Base-by-base conservation (phyloP, 2,888 invertebrate species). In the Odontomyia ornata region DNA sequence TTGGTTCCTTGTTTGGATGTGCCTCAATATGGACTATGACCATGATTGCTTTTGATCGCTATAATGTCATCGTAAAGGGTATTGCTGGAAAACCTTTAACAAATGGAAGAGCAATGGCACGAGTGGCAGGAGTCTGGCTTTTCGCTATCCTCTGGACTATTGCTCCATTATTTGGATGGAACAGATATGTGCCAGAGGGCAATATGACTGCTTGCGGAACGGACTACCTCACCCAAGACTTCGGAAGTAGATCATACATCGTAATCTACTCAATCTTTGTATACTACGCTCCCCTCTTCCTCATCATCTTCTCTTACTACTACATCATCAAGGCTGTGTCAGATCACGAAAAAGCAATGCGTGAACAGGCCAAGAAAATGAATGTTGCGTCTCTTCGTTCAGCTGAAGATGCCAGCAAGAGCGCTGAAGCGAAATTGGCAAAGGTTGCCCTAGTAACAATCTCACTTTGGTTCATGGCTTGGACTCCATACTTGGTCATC, bases 1-100 rank as follows among this genome's bases (percentile, higher is more conserved):
- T 91, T 75, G 97, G 97, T 46, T 97, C 79, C 2, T 84, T 90
- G 60, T 89, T 89, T 80, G 91, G 91, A n/a, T 87, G 90, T 73
- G 87, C 88, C 79, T 90, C 90, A 65, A 90, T 90, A 80, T 89
- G 89, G 88, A 88, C 89, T 0, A 88, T 90, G 88, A 88, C 88
- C 1, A 86, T 88, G 80, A 90, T 90, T 76, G 88, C 90, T 21
- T 82, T 88, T 43, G 90, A 90, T 83, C 86, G 90, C 46, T 90
- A 90, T 83, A 89, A 89, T 80, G 90, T 90, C 71, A 90, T 91
- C 81, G 89, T 90, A 0, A 88, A 89, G 82, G 88, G 89, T 28
- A 85, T 90, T 81, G 83, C 88, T 1, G 89, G 88, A 5, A 87
- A 85, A 65, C 88, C 88, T 46, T 83, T 90, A 79, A 88, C 89